phyloP scores from a whole-genome alignment of 2,113 vertebrate species.

The Columbina picui region DNA sequence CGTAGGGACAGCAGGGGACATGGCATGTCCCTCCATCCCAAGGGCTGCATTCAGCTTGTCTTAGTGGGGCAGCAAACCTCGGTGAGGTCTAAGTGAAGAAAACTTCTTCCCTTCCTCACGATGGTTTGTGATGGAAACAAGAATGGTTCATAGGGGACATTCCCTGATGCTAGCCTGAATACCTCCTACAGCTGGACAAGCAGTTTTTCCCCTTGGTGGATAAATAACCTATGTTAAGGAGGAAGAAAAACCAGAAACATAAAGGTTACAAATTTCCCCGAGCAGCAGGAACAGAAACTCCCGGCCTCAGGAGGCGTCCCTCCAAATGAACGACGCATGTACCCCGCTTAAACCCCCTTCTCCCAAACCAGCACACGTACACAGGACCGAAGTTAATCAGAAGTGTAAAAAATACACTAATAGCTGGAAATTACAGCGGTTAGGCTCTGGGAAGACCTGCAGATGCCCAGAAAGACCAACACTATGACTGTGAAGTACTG shows the following conservation, averaged over 20 bases:
- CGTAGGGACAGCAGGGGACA: rapidly evolving
- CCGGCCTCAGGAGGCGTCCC: neutral
- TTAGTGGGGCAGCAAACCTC: neutral
- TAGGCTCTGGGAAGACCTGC: neutral
- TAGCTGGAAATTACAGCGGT: neutral
- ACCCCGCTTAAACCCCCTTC: neutral
- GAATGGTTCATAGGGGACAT: neutral
- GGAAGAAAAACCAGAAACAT: conserved; percentile 8
- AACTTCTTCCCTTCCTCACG: neutral
- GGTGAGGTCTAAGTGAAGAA: neutral
- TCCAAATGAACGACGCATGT: neutral
- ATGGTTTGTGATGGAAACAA: neutral
- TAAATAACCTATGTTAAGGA: neutral
- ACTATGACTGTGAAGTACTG: rapidly evolving
- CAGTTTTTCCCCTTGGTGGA: neutral
- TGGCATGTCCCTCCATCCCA: rapidly evolving
- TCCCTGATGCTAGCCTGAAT: neutral
- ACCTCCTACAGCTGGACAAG: neutral
- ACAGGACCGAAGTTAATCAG: neutral
- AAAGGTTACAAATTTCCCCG: conserved; percentile 20
- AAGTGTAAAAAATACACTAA: neutral
- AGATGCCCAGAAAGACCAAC: neutral
- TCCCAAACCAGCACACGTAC: neutral
- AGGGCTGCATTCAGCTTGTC: neutral
- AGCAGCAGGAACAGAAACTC: neutral